phyloP scores from a whole-genome alignment of 2,888 invertebrate genomes.

The Abrostola tripartita region DNA sequence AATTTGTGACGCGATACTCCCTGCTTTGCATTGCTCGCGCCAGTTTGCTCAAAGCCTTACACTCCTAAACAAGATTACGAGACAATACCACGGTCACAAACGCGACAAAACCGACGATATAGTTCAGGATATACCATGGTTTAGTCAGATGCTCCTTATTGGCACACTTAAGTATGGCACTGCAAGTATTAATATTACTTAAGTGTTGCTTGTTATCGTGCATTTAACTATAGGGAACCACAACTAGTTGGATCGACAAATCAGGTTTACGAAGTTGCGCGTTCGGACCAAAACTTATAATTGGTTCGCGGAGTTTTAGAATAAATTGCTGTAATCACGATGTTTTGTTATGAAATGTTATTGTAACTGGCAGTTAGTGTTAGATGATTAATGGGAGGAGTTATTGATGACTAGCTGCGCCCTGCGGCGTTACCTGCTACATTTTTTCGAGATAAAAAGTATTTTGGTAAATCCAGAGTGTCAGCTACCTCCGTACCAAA shows the following conservation, averaged over 20 bases:
- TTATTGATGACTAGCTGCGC: no score
- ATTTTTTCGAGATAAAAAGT: no score
- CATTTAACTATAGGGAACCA: slow-evolving; percentile 34
- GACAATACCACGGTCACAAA: no score
- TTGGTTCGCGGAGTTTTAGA: slow-evolving; percentile 42
- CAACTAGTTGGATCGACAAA: slow-evolving; percentile 39
- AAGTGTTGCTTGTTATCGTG: slow-evolving; percentile 32
- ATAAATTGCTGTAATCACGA: slow-evolving; percentile 39
- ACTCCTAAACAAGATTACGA: no score
- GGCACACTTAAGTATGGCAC: not conserved
- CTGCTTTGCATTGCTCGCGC: not conserved
- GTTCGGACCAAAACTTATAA: slow-evolving; percentile 45
- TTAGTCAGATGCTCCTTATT: not conserved
- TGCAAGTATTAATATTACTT: slow-evolving; percentile 5
- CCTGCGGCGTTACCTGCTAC: no score
- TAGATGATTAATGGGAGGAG: not conserved
- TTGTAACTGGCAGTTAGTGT: not conserved
- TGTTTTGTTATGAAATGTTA: slow-evolving; percentile 14
- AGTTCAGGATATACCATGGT: no score
- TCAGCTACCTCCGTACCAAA: no score
- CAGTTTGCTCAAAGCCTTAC: no score
- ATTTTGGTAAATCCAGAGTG: no score
- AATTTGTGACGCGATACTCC: not conserved
- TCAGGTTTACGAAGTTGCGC: slow-evolving; percentile 41
- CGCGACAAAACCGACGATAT: no score